Percentiles rank a stretch among this genome's conserved stretches.
Evolutionary conservation across 1,140 invertebrate genomes (phyloP).

Genomic region (Ceratosolen fusciceps): DNA sequence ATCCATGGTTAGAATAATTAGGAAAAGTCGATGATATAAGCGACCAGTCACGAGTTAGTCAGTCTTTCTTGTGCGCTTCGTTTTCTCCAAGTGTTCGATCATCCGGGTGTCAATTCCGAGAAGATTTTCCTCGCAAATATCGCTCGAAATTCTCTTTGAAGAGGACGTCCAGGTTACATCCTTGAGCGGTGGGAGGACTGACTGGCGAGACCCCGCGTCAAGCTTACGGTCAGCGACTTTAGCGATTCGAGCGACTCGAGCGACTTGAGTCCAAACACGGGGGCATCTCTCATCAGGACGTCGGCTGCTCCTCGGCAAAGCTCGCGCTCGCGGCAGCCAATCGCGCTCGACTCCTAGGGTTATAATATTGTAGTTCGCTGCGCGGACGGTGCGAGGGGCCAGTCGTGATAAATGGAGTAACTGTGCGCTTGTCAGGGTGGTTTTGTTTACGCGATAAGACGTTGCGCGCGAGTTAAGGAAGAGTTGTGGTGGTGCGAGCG

Average conservation of each 20-base stretch:
- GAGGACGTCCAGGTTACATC: too few species aligned
- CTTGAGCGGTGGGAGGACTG: too few species aligned
- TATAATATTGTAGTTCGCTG: constrained; percentile 25
- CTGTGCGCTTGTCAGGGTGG: constrained; percentile 70
- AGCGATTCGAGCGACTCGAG: background rate
- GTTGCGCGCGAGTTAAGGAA: constrained; percentile 59
- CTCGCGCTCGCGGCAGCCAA: background rate
- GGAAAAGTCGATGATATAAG: too few species aligned
- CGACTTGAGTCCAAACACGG: background rate
- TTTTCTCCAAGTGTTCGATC: too few species aligned
- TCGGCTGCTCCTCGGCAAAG: constrained; percentile 25
- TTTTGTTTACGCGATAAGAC: constrained; percentile 72
- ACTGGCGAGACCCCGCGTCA: background rate
- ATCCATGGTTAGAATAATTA: too few species aligned
- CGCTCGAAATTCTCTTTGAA: too few species aligned
- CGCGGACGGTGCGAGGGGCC: constrained; percentile 60
- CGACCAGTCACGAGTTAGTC: too few species aligned
- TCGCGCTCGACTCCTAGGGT: background rate
- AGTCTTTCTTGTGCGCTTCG: too few species aligned
- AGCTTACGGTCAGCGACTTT: background rate
- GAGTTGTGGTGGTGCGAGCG: constrained; percentile 34
- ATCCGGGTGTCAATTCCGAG: too few species aligned
- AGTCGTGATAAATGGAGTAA: constrained; percentile 69
- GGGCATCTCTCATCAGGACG: background rate
- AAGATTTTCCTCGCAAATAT: too few species aligned